A percentile compares a stretch with the other conserved stretches of the same genome.
phyloP scores from a whole-genome alignment of 2,113 vertebrate genomes.

The Morphnarchus princeps region DNA sequence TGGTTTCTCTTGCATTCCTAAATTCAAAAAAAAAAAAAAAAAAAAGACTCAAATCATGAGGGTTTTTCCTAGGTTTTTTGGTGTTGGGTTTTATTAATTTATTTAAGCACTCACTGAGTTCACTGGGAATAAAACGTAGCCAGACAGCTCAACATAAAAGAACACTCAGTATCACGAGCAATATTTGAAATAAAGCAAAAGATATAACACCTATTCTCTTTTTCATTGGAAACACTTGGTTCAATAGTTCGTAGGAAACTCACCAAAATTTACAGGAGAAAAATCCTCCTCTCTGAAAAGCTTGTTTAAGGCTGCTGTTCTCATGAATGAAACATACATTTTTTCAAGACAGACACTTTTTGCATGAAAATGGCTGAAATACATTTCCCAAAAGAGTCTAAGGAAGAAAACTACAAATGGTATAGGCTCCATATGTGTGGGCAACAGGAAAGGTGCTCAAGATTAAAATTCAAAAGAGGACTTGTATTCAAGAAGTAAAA shows the following conservation, averaged over 20 bases:
- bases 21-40: not conserved
- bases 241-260: not conserved
- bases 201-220: not conserved
- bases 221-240: not conserved
- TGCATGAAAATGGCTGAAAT: not conserved
- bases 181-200: not conserved
- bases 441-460: not conserved
- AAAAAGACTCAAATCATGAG: not conserved
- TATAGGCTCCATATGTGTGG: fast-evolving
- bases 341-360: not conserved
- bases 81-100: not conserved
- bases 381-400: not conserved
- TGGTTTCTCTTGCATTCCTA: not conserved
- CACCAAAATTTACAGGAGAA: not conserved
- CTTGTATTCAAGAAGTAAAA: not conserved
- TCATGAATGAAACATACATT: no score
- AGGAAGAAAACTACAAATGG: not conserved
- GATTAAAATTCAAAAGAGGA: not conserved
- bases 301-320: no score
- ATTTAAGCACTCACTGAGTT: not conserved
- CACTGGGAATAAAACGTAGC: not conserved
- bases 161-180: not conserved
- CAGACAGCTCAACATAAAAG: not conserved
- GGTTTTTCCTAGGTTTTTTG: not conserved
- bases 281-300: not conserved